Percentiles rank a stretch among this genome's conserved stretches.
phyloP scores from a whole-genome alignment of 1,140 invertebrate species.

The Tetraneura akinire region DNA sequence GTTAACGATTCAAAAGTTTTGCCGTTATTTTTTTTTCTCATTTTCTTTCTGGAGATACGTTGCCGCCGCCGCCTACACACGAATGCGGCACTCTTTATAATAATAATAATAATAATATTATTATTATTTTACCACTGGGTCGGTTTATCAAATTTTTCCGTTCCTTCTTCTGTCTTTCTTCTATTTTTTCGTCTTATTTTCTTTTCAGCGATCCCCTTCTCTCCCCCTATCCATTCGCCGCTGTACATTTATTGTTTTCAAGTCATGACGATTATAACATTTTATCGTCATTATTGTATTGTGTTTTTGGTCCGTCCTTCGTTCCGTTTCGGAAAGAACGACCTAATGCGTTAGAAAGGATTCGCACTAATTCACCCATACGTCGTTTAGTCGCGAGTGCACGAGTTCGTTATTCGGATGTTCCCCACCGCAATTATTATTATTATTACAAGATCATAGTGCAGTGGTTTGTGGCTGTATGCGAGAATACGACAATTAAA shows the following conservation, averaged over 20 bases:
- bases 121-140: not conserved
- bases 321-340: not conserved
- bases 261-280: not conserved
- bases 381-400: not conserved
- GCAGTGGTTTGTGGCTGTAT: not conserved
- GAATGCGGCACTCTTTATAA: not conserved
- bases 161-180: not conserved
- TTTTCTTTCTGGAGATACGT: not conserved
- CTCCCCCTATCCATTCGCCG: no score
- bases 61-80: not conserved
- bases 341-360: conserved; percentile 16
- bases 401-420: not conserved
- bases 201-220: no score
- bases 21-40: not conserved
- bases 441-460: not conserved
- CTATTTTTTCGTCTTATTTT: not conserved
- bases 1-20: not conserved
- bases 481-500: not conserved
- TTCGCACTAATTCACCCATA: conserved; percentile 13
- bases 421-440: not conserved
- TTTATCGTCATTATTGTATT: not conserved
- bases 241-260: not conserved
- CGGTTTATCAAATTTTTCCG: not conserved
- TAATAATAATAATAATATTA: not conserved
- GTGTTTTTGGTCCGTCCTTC: not conserved